phyloP scores from a whole-genome alignment of 2,113 vertebrate genomes.

The Egretta garzetta region DNA sequence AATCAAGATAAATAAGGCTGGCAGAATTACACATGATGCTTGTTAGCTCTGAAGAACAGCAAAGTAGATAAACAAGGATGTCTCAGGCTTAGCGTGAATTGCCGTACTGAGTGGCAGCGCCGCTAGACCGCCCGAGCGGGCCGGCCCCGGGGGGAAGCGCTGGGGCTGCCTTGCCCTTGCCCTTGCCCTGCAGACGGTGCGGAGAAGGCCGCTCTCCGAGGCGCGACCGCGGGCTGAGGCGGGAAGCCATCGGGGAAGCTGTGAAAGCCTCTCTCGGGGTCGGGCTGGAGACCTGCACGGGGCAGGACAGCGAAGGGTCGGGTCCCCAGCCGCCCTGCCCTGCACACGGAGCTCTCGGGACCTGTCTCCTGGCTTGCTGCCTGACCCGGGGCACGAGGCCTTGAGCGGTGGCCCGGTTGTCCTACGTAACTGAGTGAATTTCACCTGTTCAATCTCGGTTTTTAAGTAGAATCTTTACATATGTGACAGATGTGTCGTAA shows the following conservation, averaged over 20 bases:
- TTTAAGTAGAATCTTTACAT: accelerated
- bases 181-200: accelerated
- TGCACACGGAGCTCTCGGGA: no score
- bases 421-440: no score
- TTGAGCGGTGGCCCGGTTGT: accelerated
- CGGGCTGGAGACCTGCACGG: accelerated
- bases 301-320: background rate
- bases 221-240: background rate
- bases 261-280: accelerated
- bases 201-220: accelerated
- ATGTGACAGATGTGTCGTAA: accelerated
- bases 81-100: background rate
- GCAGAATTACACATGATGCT: background rate
- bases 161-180: no score
- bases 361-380: no score
- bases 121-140: background rate
- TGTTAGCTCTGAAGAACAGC: background rate
- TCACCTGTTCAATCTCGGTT: accelerated
- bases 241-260: background rate
- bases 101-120: background rate
- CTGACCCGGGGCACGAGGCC: accelerated
- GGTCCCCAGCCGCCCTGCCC: no score
- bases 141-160: background rate
- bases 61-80: background rate
- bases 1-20: conserved; percentile 43